Conservation (phyloP, 2,888 invertebrate genomes). For the Drosophila percnosoma region DNA sequence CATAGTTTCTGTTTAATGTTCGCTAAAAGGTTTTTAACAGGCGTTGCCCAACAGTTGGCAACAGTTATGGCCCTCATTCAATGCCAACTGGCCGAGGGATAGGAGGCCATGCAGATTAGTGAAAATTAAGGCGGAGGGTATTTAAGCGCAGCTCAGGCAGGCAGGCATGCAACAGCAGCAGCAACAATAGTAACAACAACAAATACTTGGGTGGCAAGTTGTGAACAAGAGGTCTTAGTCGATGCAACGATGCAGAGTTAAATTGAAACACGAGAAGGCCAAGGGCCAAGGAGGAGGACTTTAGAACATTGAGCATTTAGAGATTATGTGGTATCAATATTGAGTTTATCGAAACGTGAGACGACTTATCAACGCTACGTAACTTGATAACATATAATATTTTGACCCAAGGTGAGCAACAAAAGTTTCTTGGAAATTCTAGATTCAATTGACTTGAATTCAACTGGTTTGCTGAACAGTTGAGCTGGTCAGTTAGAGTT, state of each 20-base stretch:
- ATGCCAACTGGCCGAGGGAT: slow-evolving; percentile 47
- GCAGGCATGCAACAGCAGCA: slow-evolving; percentile 9
- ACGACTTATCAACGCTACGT: slow-evolving; percentile 33
- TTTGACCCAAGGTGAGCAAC: slow-evolving; percentile 17
- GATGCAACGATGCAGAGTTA: slow-evolving; percentile 74
- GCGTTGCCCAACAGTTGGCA: slow-evolving; percentile 50
- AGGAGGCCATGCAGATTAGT: slow-evolving; percentile 71
- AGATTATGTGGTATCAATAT: slow-evolving; percentile 54
- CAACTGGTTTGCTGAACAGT: not conserved
- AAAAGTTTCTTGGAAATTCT: slow-evolving; percentile 37
- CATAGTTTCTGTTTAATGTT: slow-evolving; percentile 57
- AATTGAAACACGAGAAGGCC: slow-evolving; percentile 65
- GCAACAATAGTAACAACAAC: not conserved
- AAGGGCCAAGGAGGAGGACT: not conserved
- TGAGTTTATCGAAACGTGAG: slow-evolving; percentile 42
- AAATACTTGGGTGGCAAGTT: slow-evolving; percentile 69
- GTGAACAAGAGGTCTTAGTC: slow-evolving; percentile 70
- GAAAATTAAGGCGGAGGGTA: slow-evolving; percentile 68
- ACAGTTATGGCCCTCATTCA: slow-evolving; percentile 47
- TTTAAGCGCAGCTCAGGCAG: slow-evolving; percentile 73
- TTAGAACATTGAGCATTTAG: slow-evolving; percentile 2
- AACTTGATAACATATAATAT: slow-evolving; percentile 37
- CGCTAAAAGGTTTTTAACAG: slow-evolving; percentile 70
- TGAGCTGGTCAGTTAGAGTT: slow-evolving; percentile 21
- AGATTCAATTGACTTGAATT: not conserved